Percentiles rank a stretch among this genome's conserved stretches.
Conservation (phyloP, 2,888 invertebrate genomes). For the Sthenelais limicola region DNA sequence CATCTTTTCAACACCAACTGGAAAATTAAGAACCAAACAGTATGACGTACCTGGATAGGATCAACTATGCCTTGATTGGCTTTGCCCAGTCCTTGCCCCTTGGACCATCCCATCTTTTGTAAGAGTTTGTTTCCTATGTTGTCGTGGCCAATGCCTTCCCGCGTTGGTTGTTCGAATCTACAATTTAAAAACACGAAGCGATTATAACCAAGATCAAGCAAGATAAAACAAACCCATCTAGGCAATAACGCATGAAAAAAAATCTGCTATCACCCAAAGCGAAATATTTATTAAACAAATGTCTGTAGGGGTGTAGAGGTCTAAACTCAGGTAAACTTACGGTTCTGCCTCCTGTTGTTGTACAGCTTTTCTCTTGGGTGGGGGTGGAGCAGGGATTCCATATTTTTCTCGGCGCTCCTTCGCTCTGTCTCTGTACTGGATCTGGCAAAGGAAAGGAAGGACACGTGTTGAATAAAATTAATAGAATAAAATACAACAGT, state of each 20-base stretch:
- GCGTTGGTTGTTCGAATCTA: constrained; percentile 73
- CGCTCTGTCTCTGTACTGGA: constrained; percentile 91
- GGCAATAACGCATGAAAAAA: background rate
- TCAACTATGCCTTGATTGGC: constrained; percentile 88
- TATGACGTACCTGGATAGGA: constrained; percentile 84
- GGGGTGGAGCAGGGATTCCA: constrained; percentile 67
- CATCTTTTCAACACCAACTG: too few relatives aligned
- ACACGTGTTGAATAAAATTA: too few relatives aligned
- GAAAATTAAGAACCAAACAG: too few relatives aligned
- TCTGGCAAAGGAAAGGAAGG: constrained; percentile 20
- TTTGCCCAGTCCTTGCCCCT: constrained; percentile 95
- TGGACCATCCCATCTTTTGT: constrained; percentile 99
- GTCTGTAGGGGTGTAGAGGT: too few relatives aligned
- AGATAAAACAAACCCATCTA: too few relatives aligned
- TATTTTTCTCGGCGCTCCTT: constrained; percentile 94
- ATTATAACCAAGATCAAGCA: too few relatives aligned
- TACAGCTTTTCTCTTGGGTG: constrained; percentile 55
- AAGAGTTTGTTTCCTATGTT: constrained; percentile 95
- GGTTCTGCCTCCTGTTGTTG: constrained; percentile 42
- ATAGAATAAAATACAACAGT: too few relatives aligned
- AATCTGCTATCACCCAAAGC: background rate
- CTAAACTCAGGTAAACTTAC: constrained; percentile 37
- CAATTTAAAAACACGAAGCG: too few relatives aligned
- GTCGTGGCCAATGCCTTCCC: constrained; percentile 81
- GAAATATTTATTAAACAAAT: background rate